Conservation (phyloP, 1,140 invertebrate species). For the Tigriopus japonicus region DNA sequence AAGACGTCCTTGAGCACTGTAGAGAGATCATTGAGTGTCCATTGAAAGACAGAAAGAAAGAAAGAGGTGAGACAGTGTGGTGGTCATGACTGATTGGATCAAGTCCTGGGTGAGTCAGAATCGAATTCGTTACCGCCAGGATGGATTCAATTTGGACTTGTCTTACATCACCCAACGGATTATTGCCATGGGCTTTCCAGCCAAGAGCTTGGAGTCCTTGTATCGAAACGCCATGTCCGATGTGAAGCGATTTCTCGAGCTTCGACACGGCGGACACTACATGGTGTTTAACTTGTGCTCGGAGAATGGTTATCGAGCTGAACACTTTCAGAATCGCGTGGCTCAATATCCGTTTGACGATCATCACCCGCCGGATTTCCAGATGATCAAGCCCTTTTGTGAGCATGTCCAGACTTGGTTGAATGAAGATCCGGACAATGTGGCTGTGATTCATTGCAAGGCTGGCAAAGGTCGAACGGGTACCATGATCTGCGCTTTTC, state of each 20-base stretch:
- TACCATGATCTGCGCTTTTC: constrained; percentile 92
- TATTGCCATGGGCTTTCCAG: constrained; percentile 93
- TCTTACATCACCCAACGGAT: constrained; percentile 75
- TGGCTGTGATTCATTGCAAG: constrained; percentile 91
- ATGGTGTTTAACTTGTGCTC: constrained; percentile 36
- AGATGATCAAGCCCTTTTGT: constrained; percentile 76
- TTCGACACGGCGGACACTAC: constrained; percentile 44
- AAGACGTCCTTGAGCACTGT: too few relatives aligned
- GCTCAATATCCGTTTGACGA: constrained; percentile 79
- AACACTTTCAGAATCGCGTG: constrained; percentile 72
- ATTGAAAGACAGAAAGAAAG: too few relatives aligned
- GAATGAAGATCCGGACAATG: constrained; percentile 48
- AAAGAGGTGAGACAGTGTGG: too few relatives aligned
- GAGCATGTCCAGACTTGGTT: constrained; percentile 76
- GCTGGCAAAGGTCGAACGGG: constrained; percentile 64
- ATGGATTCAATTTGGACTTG: constrained; percentile 85
- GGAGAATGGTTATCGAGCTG: constrained; percentile 69
- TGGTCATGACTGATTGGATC: constrained; percentile 51
- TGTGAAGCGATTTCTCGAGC: constrained; percentile 75
- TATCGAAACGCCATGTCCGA: constrained; percentile 89
- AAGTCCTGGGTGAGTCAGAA: constrained; percentile 75
- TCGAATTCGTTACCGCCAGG: constrained; percentile 64
- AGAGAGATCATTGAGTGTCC: too few relatives aligned
- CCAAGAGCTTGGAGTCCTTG: constrained; percentile 73
- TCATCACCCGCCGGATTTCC: constrained; percentile 84